A percentile compares a stretch with the other conserved stretches of the same genome.
Conservation (phyloP, 2,113 vertebrate species). For the Tenrec ecaudatus region DNA sequence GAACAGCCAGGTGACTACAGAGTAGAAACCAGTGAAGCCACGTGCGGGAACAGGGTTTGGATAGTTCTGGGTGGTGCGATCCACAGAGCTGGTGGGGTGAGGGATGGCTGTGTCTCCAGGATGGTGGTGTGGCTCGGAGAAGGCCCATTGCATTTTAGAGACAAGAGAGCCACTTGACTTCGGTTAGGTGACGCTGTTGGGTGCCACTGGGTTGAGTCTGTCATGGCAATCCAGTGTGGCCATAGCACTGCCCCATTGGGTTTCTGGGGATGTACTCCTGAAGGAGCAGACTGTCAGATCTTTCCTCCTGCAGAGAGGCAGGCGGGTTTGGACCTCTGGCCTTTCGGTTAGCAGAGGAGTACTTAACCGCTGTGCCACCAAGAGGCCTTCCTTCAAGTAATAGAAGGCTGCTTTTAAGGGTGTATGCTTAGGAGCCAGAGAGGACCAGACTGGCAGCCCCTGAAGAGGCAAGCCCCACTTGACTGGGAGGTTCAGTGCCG, state of each 20-base stretch:
- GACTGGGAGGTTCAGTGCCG: neutral
- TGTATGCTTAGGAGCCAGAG: neutral
- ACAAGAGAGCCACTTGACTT: neutral
- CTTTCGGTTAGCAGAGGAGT: no score
- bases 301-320: no score
- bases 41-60: neutral
- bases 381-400: no score
- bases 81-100: rapidly evolving
- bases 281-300: no score
- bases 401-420: no score
- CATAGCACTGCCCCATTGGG: no score
- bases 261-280: no score
- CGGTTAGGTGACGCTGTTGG: neutral
- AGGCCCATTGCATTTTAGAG: neutral
- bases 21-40: neutral
- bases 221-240: no score
- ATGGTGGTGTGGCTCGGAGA: neutral
- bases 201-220: no score
- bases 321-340: no score
- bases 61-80: neutral
- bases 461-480: neutral
- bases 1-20: neutral
- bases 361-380: no score
- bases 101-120: neutral
- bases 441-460: neutral